Percentiles rank a stretch among this genome's conserved stretches.
These are phyloP conservation scores for Nycticryphes semicollaris DNA, from an alignment of 2,113 vertebrate species.

Conservation along the genomic window DNA sequence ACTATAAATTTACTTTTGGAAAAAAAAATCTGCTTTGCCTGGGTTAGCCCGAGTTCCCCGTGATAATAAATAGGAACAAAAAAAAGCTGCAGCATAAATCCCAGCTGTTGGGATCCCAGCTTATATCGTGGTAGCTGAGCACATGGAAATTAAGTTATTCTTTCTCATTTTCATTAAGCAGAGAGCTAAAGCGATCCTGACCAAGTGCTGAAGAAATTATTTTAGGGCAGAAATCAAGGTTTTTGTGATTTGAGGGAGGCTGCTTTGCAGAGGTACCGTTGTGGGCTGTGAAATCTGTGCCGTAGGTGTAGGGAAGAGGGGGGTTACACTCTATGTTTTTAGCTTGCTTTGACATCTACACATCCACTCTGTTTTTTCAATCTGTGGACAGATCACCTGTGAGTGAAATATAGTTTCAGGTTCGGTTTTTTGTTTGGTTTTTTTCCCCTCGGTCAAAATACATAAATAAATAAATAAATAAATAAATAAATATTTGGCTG, in stretches of 20 bases:
- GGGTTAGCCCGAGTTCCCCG: not conserved
- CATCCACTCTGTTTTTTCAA: not conserved
- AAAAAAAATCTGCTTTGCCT: not conserved
- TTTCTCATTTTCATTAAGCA: not conserved
- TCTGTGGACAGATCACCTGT: not conserved
- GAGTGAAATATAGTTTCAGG: not conserved
- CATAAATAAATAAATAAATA: not conserved
- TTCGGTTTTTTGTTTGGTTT: not conserved
- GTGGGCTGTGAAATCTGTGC: not conserved
- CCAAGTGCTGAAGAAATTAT: not conserved
- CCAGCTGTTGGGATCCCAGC: not conserved
- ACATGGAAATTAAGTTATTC: not conserved
- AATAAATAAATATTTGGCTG: not conserved
- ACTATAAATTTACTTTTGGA: not conserved
- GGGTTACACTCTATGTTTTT: not conserved
- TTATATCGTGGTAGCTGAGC: accelerated
- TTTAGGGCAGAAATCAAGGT: not conserved
- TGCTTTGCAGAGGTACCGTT: not conserved
- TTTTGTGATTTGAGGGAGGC: not conserved
- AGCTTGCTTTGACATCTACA: not conserved
- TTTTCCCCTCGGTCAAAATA: accelerated
- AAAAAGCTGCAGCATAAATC: not conserved
- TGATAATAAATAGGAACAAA: not conserved
- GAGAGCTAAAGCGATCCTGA: not conserved
- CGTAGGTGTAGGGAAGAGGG: accelerated